phyloP scores from a whole-genome alignment of 2,888 invertebrate species.

The Notodonta dromedarius region DNA sequence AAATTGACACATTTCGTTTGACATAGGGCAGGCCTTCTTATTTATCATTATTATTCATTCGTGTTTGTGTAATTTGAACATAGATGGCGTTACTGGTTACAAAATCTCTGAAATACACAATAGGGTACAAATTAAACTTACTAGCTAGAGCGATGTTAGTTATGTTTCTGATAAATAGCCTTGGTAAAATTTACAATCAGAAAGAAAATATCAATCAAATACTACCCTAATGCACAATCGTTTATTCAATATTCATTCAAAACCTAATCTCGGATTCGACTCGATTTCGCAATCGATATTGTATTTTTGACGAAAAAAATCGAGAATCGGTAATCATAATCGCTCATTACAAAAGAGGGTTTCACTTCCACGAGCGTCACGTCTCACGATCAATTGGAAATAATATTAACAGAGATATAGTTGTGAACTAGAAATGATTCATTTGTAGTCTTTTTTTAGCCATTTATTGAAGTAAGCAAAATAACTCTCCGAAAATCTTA shows the following conservation, averaged over 20 bases:
- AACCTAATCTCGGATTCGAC: constrained; percentile 37
- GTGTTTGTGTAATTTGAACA: constrained; percentile 7
- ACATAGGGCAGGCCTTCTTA: constrained; percentile 17
- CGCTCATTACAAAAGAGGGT: constrained; percentile 72
- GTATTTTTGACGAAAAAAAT: constrained; percentile 46
- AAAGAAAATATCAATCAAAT: constrained; percentile 27
- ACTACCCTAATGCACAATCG: constrained; percentile 32
- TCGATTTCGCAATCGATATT: constrained; percentile 49
- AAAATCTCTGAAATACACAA: not conserved
- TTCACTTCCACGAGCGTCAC: constrained; percentile 78
- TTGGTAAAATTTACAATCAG: not conserved
- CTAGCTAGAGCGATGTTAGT: too few species aligned
- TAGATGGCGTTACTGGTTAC: constrained; percentile 1
- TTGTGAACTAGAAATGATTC: constrained; percentile 36
- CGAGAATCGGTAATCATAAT: constrained; percentile 60
- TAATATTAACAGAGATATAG: constrained; percentile 55
- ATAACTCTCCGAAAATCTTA: too few species aligned
- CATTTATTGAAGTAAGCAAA: too few species aligned
- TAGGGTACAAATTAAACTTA: too few species aligned
- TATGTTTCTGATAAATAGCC: too few species aligned
- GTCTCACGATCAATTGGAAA: constrained; percentile 76
- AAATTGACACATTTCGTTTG: constrained; percentile 51
- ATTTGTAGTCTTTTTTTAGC: too few species aligned
- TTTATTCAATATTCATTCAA: constrained; percentile 22
- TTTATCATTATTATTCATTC: constrained; percentile 12